Conservation (phyloP, 2,888 invertebrate genomes). For the Panorpa germanica region DNA sequence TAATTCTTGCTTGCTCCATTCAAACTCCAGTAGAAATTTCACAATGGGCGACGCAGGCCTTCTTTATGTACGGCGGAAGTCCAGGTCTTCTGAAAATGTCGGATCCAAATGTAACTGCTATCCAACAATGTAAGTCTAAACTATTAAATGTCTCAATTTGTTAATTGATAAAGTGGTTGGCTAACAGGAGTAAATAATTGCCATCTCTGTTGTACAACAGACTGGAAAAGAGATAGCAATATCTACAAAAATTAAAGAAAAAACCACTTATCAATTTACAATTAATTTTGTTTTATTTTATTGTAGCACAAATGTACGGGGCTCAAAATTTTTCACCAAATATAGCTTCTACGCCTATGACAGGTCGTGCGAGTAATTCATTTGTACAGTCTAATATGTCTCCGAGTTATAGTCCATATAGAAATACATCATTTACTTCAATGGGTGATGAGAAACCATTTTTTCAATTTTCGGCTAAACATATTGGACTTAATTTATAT, state of each 20-base stretch:
- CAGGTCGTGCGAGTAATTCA: no score
- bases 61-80: constrained; percentile 82
- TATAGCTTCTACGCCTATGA: no score
- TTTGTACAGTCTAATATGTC: constrained; percentile 4
- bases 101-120: constrained; percentile 20
- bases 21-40: constrained; percentile 46
- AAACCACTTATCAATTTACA: no score
- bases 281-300: not conserved
- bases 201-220: no score
- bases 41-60: constrained; percentile 81
- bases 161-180: no score
- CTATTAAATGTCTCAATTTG: no score
- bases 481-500: constrained; percentile 85
- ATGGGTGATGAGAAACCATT: constrained; percentile 12
- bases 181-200: no score
- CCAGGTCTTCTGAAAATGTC: constrained; percentile 25
- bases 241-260: no score
- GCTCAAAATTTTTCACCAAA: no score
- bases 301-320: constrained; percentile 4
- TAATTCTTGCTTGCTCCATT: constrained; percentile 57
- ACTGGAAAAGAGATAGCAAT: no score
- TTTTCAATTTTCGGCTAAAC: constrained; percentile 56
- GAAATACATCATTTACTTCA: not conserved
- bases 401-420: constrained; percentile 2
- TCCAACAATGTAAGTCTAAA: constrained; percentile 14